Evolutionary conservation across 2,797 vertebrate genomes (phyloP), one percentile per base, ranked within the genome.

Genomic region (Phalloptychus januarius): DNA sequence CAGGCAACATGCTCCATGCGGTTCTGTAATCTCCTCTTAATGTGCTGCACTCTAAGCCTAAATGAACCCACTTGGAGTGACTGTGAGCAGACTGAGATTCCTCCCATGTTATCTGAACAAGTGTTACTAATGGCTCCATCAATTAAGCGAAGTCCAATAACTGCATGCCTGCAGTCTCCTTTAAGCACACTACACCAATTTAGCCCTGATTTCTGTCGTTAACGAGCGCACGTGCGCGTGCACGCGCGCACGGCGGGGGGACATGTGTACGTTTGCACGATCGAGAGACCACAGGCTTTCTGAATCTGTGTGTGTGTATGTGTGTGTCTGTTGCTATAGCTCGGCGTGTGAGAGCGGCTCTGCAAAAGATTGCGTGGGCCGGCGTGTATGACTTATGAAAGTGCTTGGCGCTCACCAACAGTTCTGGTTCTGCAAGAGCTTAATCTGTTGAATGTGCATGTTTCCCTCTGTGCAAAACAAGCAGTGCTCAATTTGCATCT

Each of bases 111-210:
- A 97, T 98, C 97, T 97, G 96, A 97, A 98, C 97, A 97, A 97
- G 97, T 98, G 97, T 97, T 97, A 97, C 97, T 98, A 98, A 99
- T 99, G 97, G 97, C 95, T 98, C 97, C 98, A 98, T 98, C 97
- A 98, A 95, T 96, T 96, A 95, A 92, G 89, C 90, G 85, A 91
- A 93, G 93, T 94, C 94, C 94, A 95, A 94, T 94, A 95, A 97
- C 97, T 96, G 96, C 96, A 97, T 97, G 96, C 95, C 97, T 96
- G 96, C 97, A 97, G 98, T 97, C 97, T 97, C 96, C 96, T 97
- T 93, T 97, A 98, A 98, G 97, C 96, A 97, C 97, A 97, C 96
- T 96, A 95, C 95, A 96, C 96, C 95, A 95, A 83, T 82, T 72
- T 95, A 89, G 94, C 94, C 91, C 96, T 96, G 96, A 97, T 97